A percentile compares a stretch with the other conserved stretches of the same genome.
phyloP scores from a whole-genome alignment of 1,140 invertebrate genomes.

The Temnothorax nylanderi region DNA sequence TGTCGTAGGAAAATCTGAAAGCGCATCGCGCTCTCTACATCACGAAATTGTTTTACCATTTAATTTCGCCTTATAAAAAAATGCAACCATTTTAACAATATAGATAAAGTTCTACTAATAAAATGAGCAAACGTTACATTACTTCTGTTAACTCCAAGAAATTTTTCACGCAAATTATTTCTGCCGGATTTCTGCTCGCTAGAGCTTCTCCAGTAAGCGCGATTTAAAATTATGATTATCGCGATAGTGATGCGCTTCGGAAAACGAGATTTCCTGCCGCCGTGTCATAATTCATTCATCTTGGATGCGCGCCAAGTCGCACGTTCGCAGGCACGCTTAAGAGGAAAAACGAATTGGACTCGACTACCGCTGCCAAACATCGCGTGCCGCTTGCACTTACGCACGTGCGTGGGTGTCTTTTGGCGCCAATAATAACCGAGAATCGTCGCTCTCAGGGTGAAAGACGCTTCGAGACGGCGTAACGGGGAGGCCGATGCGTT shows the following conservation, averaged over 20 bases:
- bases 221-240: constrained; percentile 29
- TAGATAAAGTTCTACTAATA: not conserved
- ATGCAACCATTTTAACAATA: not conserved
- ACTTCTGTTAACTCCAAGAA: not conserved
- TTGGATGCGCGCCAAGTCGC: constrained; percentile 65
- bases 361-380: constrained; percentile 63
- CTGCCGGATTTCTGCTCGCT: not conserved
- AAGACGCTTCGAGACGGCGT: constrained; percentile 58
- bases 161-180: constrained; percentile 3
- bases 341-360: constrained; percentile 69
- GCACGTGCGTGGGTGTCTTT: constrained; percentile 72
- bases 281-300: constrained; percentile 67
- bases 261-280: constrained; percentile 57
- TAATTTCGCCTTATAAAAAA: not conserved
- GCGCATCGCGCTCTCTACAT: not conserved
- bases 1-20: constrained; percentile 26
- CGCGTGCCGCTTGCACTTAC: constrained; percentile 70
- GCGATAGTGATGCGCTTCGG: not conserved
- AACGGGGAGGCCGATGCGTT: constrained; percentile 48
- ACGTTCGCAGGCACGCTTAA: constrained; percentile 58
- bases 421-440: constrained; percentile 72
- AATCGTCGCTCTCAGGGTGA: constrained; percentile 70
- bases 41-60: not conserved
- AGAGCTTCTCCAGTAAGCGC: not conserved
- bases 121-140: not conserved